phyloP scores from a whole-genome alignment of 2,888 invertebrate genomes.

The Patella depressa region DNA sequence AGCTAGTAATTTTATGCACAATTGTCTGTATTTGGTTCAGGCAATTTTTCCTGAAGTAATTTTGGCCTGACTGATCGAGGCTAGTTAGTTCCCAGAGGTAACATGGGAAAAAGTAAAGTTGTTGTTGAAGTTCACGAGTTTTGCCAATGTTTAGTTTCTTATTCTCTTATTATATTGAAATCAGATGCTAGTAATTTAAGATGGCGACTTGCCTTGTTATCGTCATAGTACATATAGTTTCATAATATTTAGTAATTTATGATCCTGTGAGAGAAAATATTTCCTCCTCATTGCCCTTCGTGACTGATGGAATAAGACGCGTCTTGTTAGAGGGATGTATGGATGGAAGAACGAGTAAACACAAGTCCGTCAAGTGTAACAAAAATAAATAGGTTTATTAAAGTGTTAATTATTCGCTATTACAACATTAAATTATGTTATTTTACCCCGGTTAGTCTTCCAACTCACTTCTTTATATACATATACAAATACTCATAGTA shows the following conservation, averaged over 20 bases:
- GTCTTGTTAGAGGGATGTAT: slow-evolving; percentile 5
- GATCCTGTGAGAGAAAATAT: not conserved
- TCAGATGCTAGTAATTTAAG: no score
- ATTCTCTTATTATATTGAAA: no score
- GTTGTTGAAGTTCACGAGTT: no score
- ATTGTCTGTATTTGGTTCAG: no score
- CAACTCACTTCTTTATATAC: not conserved
- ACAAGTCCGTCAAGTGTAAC: not conserved
- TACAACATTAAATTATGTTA: not conserved
- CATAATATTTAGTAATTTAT: slow-evolving; percentile 2
- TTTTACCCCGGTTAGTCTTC: not conserved
- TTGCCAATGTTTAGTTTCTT: no score
- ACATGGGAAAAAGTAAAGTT: no score
- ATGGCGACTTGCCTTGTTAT: no score
- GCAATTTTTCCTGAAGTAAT: no score
- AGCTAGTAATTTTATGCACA: no score
- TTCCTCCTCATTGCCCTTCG: not conserved
- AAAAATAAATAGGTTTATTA: not conserved
- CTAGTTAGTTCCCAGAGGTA: no score
- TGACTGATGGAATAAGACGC: not conserved
- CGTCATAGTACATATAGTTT: not conserved
- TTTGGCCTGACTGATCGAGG: no score
- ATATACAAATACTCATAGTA: slow-evolving; percentile 1
- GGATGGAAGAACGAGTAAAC: slow-evolving; percentile 5
- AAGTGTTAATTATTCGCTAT: not conserved